Conservation (phyloP, 2,888 invertebrate genomes). For the Sphaerophoria taeniata region DNA sequence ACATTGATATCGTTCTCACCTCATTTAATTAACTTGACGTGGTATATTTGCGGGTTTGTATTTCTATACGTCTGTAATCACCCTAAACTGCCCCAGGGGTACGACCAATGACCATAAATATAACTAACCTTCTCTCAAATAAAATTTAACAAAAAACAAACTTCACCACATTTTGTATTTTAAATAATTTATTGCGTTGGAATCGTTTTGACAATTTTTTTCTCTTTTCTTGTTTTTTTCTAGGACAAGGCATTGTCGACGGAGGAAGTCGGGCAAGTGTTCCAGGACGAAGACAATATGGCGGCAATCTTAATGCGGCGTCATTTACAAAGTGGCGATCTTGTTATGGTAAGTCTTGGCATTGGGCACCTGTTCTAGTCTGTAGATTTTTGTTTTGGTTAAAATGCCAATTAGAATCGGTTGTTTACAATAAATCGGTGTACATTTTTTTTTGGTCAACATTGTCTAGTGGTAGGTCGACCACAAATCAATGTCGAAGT, state of each 20-base stretch:
- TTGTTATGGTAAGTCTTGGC: slow-evolving; percentile 90
- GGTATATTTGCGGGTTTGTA: background rate
- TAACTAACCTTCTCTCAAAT: slow-evolving; percentile 27
- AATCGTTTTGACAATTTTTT: slow-evolving; percentile 41
- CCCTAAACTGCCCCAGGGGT: slow-evolving; percentile 45
- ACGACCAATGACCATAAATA: slow-evolving; percentile 52
- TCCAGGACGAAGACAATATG: slow-evolving; percentile 93
- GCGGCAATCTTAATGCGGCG: slow-evolving; percentile 93
- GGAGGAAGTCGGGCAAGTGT: slow-evolving; percentile 91
- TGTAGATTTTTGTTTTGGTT: background rate
- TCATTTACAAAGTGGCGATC: slow-evolving; percentile 90
- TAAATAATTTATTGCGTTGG: slow-evolving; percentile 40
- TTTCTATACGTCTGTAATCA: slow-evolving; percentile 37
- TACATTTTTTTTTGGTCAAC: slow-evolving; percentile 39
- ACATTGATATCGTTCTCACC: slow-evolving; percentile 36
- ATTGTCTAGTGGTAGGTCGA: slow-evolving; percentile 53
- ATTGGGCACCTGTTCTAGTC: slow-evolving; percentile 45
- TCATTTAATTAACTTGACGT: slow-evolving; percentile 63
- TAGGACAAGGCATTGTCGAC: slow-evolving; percentile 83
- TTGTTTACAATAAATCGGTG: slow-evolving; percentile 31
- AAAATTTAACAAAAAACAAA: slow-evolving; percentile 8
- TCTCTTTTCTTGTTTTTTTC: slow-evolving; percentile 77
- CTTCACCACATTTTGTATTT: slow-evolving; percentile 15
- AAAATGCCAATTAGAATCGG: slow-evolving; percentile 66
- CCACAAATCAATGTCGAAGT: slow-evolving; percentile 69